Percentiles rank a stretch among this genome's conserved stretches.
Conservation (phyloP, 2,888 invertebrate genomes). For the Terebella lapidaria region DNA sequence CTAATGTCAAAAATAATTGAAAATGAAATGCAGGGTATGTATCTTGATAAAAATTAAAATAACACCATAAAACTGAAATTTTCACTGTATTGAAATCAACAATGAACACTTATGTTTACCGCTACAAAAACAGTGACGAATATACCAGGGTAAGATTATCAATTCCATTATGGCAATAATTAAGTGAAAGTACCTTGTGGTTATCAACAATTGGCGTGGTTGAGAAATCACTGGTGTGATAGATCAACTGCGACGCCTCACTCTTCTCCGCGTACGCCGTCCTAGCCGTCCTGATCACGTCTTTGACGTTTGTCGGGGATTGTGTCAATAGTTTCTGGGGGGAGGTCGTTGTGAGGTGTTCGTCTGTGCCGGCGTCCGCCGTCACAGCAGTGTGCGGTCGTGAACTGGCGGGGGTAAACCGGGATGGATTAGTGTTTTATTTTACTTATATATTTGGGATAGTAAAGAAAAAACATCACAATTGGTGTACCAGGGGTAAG, state of each 20-base stretch:
- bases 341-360: conserved; percentile 32
- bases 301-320: conserved; percentile 38
- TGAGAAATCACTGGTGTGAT: conserved; percentile 44
- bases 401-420: conserved; percentile 29
- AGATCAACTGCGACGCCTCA: conserved; percentile 36
- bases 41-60: too few species aligned
- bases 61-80: too few species aligned
- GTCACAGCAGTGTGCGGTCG: conserved; percentile 42
- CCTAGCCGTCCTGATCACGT: conserved; percentile 19
- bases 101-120: too few species aligned
- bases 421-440: too few species aligned
- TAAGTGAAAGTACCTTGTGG: conserved; percentile 35
- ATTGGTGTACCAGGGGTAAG: too few species aligned
- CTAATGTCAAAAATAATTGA: too few species aligned
- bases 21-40: too few species aligned
- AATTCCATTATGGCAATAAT: not conserved
- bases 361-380: conserved; percentile 32
- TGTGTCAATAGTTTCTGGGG: conserved; percentile 36
- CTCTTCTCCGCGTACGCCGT: conserved; percentile 18
- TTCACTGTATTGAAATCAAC: too few species aligned
- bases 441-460: too few species aligned
- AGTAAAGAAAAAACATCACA: too few species aligned
- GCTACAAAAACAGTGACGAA: too few species aligned
- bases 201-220: conserved; percentile 47
- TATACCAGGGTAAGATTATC: too few species aligned